phyloP scores from a whole-genome alignment of 2,797 vertebrate genomes.

The Oreochromis grahami region DNA sequence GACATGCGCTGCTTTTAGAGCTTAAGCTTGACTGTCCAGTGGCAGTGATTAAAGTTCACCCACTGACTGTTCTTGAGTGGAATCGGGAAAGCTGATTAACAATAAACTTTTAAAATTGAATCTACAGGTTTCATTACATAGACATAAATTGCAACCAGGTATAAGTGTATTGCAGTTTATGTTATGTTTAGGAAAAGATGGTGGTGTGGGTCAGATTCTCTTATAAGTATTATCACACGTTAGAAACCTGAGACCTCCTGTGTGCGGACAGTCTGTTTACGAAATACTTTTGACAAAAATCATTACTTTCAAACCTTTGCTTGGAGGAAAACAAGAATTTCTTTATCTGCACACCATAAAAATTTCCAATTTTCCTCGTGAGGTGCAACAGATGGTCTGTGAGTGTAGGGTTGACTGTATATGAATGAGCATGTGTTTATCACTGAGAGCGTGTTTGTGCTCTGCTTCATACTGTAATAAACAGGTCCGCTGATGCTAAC shows the following conservation, averaged over 20 bases:
- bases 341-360: not conserved
- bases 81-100: not conserved
- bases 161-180: not conserved
- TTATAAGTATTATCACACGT: not conserved
- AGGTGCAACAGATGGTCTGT: not conserved
- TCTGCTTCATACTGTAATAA: not conserved
- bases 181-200: not conserved
- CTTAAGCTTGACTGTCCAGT: not conserved
- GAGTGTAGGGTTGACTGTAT: not conserved
- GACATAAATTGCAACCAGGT: not conserved
- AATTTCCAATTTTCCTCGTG: not conserved
- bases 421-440: not conserved
- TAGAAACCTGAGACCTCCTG: not conserved
- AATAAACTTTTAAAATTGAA: not conserved
- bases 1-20: not conserved
- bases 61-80: not conserved
- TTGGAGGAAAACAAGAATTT: not conserved
- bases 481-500: not conserved
- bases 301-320: not conserved
- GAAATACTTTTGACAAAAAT: not conserved
- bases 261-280: not conserved
- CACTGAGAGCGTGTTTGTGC: not conserved
- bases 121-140: not conserved
- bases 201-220: not conserved
- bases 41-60: not conserved